Percentiles rank a stretch among this genome's conserved stretches.
Evolutionary conservation across 2,888 invertebrate genomes (phyloP).

Genomic region (Empis stercorea): DNA sequence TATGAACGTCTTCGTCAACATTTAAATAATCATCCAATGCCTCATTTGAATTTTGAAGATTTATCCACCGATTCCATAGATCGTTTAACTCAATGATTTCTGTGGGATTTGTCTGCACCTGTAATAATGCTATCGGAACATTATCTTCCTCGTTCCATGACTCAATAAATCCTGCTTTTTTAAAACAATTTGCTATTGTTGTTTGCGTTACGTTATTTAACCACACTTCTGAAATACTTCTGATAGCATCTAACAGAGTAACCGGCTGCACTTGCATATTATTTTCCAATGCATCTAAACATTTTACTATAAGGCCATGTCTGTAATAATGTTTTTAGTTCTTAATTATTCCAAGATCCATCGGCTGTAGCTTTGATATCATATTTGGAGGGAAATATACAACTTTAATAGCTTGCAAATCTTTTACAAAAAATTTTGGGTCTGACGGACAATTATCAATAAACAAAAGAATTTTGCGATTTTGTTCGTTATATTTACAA

Average conservation of each 20-base stretch:
- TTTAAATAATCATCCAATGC: too few species aligned
- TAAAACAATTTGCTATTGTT: not conserved
- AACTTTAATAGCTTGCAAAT: not conserved
- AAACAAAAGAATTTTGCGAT: constrained; percentile 5
- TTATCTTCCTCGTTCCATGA: too few species aligned
- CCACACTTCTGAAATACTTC: too few species aligned
- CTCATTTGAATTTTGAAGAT: too few species aligned
- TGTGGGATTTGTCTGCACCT: too few species aligned
- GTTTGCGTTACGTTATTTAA: too few species aligned
- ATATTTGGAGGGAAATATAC: not conserved
- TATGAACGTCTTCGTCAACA: too few species aligned
- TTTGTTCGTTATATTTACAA: constrained; percentile 1
- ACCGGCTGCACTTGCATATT: too few species aligned
- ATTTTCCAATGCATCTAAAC: not conserved
- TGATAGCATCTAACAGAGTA: too few species aligned
- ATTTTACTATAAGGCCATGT: not conserved
- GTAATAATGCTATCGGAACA: too few species aligned
- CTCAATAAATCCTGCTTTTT: not conserved
- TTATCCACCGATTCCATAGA: too few species aligned
- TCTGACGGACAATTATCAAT: not conserved
- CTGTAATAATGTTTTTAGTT: not conserved
- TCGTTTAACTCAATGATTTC: too few species aligned
- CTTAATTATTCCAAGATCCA: not conserved
- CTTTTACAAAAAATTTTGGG: not conserved
- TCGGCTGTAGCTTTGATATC: not conserved